Conservation (phyloP, 2,797 vertebrate genomes). For the Eidolon dupreanum region DNA sequence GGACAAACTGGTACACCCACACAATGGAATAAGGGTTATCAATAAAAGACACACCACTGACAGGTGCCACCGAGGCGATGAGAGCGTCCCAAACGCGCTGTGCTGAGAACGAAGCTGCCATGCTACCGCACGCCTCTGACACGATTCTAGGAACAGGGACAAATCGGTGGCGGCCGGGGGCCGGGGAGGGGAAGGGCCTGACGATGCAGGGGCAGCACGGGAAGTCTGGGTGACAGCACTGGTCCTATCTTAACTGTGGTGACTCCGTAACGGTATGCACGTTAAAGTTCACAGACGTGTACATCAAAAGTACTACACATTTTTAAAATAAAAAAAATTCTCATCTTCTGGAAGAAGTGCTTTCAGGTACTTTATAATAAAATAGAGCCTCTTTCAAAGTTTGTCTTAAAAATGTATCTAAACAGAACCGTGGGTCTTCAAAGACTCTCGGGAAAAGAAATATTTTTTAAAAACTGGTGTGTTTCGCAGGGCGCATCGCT, state of each 20-base stretch:
- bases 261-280: rapidly evolving
- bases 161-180: too few relatives aligned
- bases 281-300: neutral
- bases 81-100: neutral
- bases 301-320: neutral
- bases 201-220: neutral
- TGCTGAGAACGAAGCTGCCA: neutral
- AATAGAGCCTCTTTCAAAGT: neutral
- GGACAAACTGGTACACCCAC: rapidly evolving
- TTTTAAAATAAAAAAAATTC: neutral
- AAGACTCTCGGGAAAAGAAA: neutral
- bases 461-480: neutral
- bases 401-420: neutral
- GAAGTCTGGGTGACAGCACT: neutral
- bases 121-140: too few relatives aligned
- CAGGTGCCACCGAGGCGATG: rapidly evolving
- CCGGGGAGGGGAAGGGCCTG: too few relatives aligned
- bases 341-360: neutral
- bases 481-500: neutral
- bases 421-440: neutral
- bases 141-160: neutral
- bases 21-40: neutral
- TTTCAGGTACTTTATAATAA: neutral
- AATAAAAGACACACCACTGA: neutral
- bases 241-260: rapidly evolving